Base-by-base conservation (phyloP, 2,113 vertebrate species). In the Lepus timidus region DNA sequence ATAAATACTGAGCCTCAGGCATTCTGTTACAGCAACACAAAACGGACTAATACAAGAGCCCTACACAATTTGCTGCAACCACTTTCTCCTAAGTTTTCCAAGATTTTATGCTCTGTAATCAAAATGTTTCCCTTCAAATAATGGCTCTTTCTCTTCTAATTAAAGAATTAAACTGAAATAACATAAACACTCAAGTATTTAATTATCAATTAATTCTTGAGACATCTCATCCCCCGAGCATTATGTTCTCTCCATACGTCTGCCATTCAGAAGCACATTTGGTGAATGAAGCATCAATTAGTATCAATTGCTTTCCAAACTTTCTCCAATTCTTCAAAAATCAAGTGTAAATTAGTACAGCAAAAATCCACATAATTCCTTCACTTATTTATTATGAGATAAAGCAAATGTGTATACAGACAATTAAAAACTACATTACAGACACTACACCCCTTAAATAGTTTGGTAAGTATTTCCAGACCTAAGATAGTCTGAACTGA, bases 61-160 rank as follows among this genome's bases (percentile, higher is more conserved):
- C 52, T 78, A 79, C 33, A 68, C 22, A 74, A 74, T n/a, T 64
- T 78, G 52, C 14, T 51, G 19, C 23, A 83, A 88, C 19, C 23
- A 73, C 2, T 10, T 67, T 51, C 23, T 83, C 62, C 64, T 14
- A 51, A 64, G 76, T 71, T 93, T 58, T 64, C 49, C 90, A 62
- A 88, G 16, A 62, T 36, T 88, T n/a, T 31, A 6, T 87, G 17
- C 17, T 65, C 36, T 78, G 58, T 17, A 84, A 49, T 55, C 55
- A 83, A 93, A 93, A 87, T 64, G 70, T 67, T 31, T 80, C 67
- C 49, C 65, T 95, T 81, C 68, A 90, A 39, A 73, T 39, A 74
- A 83, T 91, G 31, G 25, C 39, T 73, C 44, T 78, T 88, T 90
- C 36, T 89, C 44, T 44, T 44, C 55, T 29, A 74, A 85, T 65